Conservation (phyloP, 2,888 invertebrate species). For the Orthosia incerta region DNA sequence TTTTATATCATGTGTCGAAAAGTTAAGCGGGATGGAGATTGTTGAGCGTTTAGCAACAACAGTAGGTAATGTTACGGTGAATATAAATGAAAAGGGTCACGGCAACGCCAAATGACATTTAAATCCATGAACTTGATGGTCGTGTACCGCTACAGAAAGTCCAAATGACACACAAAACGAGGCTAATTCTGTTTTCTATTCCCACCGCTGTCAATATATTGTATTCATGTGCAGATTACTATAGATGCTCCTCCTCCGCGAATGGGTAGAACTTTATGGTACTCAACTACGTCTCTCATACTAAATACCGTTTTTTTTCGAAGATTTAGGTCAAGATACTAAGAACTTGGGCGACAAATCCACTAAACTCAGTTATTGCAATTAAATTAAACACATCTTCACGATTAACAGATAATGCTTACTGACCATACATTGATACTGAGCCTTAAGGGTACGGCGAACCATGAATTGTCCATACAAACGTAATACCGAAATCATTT, state of each 20-base stretch:
- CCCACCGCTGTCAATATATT: conserved; percentile 56
- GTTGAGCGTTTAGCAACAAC: conserved; percentile 29
- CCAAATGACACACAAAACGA: conserved; percentile 64
- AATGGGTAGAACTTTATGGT: conserved; percentile 13
- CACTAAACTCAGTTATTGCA: not conserved
- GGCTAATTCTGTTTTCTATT: conserved; percentile 68
- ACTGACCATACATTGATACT: conserved; percentile 17
- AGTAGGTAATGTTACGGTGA: conserved; percentile 50
- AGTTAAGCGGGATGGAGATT: conserved; percentile 27
- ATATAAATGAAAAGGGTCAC: conserved; percentile 56
- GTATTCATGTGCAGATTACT: conserved; percentile 36
- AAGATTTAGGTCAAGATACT: conserved; percentile 4
- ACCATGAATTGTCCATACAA: too few species aligned
- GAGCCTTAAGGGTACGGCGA: not conserved
- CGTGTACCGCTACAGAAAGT: conserved; percentile 65
- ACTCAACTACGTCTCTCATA: conserved; percentile 20
- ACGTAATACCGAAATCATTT: too few species aligned
- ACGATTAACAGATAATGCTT: conserved; percentile 4
- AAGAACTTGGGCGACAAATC: conserved; percentile 5
- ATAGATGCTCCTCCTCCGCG: conserved; percentile 19
- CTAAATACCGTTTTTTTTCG: conserved; percentile 3
- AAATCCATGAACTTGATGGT: conserved; percentile 66
- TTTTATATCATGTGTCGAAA: conserved; percentile 27
- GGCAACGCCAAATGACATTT: conserved; percentile 64
- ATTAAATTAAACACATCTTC: conserved; percentile 6